These are phyloP conservation scores for Lynx canadensis DNA, from an alignment of 2,113 vertebrate species.

Conservation along the genomic window DNA sequence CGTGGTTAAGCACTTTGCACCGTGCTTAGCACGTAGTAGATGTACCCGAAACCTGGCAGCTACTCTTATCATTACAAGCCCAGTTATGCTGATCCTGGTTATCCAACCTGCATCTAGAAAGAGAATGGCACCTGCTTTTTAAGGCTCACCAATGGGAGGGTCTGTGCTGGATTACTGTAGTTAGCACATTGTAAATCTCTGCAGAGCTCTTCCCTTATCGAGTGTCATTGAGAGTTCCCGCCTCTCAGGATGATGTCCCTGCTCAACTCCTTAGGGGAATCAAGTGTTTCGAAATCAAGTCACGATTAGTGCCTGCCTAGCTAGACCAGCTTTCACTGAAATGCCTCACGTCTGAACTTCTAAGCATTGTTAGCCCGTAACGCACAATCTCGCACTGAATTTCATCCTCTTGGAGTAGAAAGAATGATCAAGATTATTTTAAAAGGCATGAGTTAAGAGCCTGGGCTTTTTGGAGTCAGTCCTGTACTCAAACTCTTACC, in stretches of 20 bases:
- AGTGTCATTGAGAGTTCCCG: slow-evolving; percentile 17
- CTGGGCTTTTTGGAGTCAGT: background rate
- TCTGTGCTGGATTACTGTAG: background rate
- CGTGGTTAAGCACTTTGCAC: background rate
- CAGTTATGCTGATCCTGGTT: background rate
- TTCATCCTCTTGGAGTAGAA: slow-evolving; percentile 47
- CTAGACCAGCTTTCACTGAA: background rate
- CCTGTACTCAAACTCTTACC: background rate
- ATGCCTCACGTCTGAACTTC: slow-evolving; percentile 23
- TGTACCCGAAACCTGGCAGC: background rate
- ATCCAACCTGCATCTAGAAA: background rate
- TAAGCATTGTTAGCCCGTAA: background rate
- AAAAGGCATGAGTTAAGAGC: background rate
- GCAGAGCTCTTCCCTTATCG: slow-evolving; percentile 39
- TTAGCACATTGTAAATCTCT: slow-evolving; percentile 41
- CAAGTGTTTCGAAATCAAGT: slow-evolving; percentile 45
- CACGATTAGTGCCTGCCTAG: background rate
- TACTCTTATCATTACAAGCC: background rate
- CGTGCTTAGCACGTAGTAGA: background rate
- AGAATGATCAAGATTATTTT: background rate
- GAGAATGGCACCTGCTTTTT: slow-evolving; percentile 6
- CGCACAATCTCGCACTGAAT: background rate
- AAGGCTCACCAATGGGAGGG: background rate
- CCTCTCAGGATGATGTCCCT: background rate
- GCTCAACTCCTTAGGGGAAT: slow-evolving; percentile 11